These are phyloP conservation scores for Pherbina coryleti DNA, from an alignment of 2,888 invertebrate genomes.

Conservation along the genomic window DNA sequence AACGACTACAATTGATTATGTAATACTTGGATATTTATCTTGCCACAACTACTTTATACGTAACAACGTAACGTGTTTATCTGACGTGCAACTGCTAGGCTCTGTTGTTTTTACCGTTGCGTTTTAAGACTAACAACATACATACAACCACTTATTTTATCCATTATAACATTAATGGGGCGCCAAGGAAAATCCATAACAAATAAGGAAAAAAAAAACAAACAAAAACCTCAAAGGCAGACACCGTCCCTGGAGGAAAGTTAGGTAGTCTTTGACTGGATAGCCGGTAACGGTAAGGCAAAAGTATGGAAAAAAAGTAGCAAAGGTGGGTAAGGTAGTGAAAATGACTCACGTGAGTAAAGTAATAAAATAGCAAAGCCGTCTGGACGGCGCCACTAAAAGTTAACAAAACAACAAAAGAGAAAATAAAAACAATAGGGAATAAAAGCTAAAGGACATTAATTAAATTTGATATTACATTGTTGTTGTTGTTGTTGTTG, in stretches of 20 bases:
- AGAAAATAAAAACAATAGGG: background rate
- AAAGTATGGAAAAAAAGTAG: background rate
- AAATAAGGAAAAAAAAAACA: background rate
- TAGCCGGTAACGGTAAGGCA: background rate
- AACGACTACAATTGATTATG: no score
- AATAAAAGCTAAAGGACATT: constrained; percentile 1
- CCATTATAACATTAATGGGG: constrained; percentile 38
- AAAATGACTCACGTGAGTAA: background rate
- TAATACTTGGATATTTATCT: background rate
- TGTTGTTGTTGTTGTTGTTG: background rate
- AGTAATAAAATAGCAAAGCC: constrained; percentile 60
- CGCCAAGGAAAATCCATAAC: constrained; percentile 1
- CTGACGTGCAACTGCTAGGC: background rate
- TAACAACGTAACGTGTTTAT: background rate
- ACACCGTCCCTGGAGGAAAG: constrained; percentile 1
- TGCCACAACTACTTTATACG: background rate
- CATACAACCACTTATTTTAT: constrained; percentile 9
- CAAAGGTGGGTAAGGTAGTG: background rate
- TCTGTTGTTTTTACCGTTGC: background rate
- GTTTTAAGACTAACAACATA: background rate
- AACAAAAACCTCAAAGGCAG: background rate
- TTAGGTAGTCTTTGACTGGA: no score
- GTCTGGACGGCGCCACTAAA: constrained; percentile 59
- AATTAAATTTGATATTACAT: constrained; percentile 6
- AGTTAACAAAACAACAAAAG: background rate